These are phyloP conservation scores for Benthosema pterotum DNA, from an alignment of 2,797 vertebrate genomes.

Conservation along the genomic window DNA sequence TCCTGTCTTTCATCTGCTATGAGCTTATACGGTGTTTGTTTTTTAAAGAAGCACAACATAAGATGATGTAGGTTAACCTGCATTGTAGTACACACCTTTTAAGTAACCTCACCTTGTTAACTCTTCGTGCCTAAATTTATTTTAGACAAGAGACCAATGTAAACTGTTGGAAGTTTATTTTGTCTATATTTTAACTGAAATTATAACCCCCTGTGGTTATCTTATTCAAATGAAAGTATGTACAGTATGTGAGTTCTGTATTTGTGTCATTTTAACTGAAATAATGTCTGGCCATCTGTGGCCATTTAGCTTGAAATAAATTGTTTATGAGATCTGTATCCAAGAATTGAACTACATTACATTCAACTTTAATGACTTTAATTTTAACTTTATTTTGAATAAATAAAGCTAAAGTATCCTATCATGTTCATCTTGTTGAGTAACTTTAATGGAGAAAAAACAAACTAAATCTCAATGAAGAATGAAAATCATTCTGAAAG, in stretches of 20 bases:
- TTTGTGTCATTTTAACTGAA: background rate
- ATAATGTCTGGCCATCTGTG: too few relatives aligned
- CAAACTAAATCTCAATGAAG: too few relatives aligned
- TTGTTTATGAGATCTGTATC: conserved; percentile 1
- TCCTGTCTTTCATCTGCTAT: conserved; percentile 45
- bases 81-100: background rate
- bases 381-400: conserved; percentile 44
- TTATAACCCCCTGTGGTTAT: background rate
- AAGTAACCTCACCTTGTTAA: background rate
- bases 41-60: conserved; percentile 19
- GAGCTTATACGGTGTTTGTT: conserved; percentile 24
- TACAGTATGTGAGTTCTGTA: background rate
- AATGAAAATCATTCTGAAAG: too few relatives aligned
- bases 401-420: conserved; percentile 10
- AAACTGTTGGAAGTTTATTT: conserved; percentile 5
- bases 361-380: conserved; percentile 23
- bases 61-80: conserved; percentile 1
- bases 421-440: conserved; percentile 8
- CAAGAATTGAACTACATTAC: conserved; percentile 16
- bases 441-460: background rate
- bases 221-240: background rate
- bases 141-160: conserved; percentile 18
- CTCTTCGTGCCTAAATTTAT: background rate
- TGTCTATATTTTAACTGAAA: conserved; percentile 27
- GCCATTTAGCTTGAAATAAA: background rate